Base-by-base conservation (phyloP, 2,888 invertebrate genomes). In the Trilocha varians region DNA sequence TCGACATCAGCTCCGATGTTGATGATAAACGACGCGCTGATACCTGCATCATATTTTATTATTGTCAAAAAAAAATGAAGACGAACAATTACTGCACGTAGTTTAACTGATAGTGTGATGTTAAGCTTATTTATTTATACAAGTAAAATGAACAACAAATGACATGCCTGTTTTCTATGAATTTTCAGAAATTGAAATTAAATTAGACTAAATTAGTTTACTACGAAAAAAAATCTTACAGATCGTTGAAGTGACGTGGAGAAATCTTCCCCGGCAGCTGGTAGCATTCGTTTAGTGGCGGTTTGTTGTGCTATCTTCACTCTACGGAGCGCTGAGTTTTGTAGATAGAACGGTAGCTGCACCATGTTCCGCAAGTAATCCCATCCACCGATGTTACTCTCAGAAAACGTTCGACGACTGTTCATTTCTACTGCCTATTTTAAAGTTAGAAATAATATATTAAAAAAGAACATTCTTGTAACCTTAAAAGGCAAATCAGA, bases 271-370 rank as follows among this genome's bases (percentile, higher is more conserved):
- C 83, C 82, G 38, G 82, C 78, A 41, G 88, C 63, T 35, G 86
- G 61, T 45, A 80, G 87, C 48, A 87, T 71, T 13, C 85, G 64
- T 32, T 59, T 70, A 3, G 88, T 72, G 0, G 95, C 92, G 0
- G 93, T 92, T 71, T 93, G 93, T 74, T 95, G 95, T 0, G 96
- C 96, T 5, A 91, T 88, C 72, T 95, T 95, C 2, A 96, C 95
- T 57, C 95, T 92, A 1, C 97, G 89, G 46, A 99, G 78, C 8
- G 97, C 98, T 1, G 98, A 97, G 82, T 98, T 98, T 87, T 99
- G 99, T 44, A 99, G 87, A 76, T 97, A 99, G 82, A 99, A 99
- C 0, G 99, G 99, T 61, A 99, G 87, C 72, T 98, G 99, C 16
- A 99, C 97, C 88, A 99, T 92, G 73, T 99, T 99, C 49, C 96